A percentile compares a stretch with the other conserved stretches of the same genome.
Evolutionary conservation across 2,113 vertebrate genomes (phyloP).

Genomic region (Gorsachius goisagi): DNA sequence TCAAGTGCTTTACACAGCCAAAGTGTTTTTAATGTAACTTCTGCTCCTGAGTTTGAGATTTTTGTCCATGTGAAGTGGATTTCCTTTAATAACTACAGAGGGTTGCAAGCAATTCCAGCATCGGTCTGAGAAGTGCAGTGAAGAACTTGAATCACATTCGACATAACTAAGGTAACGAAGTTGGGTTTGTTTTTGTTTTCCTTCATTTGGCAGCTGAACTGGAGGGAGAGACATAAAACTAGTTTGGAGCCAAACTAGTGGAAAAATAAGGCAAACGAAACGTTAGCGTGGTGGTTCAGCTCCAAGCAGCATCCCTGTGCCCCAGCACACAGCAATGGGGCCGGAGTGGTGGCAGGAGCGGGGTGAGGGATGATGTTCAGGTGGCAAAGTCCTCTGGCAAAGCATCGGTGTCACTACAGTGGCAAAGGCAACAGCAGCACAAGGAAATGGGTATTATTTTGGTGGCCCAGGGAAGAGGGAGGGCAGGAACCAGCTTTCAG

Average conservation of each 20-base stretch:
- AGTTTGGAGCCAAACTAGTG: background rate
- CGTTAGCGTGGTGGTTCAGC: background rate
- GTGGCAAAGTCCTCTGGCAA: background rate
- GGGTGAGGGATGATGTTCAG: background rate
- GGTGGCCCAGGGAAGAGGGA: background rate
- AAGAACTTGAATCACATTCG: background rate
- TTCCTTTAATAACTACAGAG: background rate
- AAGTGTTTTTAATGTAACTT: background rate
- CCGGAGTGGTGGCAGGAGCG: background rate
- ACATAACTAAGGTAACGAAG: background rate
- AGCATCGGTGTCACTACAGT: background rate
- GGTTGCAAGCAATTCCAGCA: background rate
- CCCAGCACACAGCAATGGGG: rapidly evolving
- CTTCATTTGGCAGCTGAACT: background rate
- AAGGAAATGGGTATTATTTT: background rate
- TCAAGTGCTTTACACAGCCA: background rate
- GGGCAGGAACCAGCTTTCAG: background rate
- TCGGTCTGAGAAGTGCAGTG: background rate
- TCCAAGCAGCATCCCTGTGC: background rate
- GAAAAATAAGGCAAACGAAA: background rate
- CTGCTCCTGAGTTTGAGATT: background rate
- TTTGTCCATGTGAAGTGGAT: background rate
- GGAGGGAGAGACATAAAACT: background rate
- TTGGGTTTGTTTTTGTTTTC: background rate
- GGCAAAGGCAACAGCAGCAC: background rate